Evolutionary conservation across 2,797 vertebrate genomes (phyloP).

Genomic region (Sphenodon punctatus): DNA sequence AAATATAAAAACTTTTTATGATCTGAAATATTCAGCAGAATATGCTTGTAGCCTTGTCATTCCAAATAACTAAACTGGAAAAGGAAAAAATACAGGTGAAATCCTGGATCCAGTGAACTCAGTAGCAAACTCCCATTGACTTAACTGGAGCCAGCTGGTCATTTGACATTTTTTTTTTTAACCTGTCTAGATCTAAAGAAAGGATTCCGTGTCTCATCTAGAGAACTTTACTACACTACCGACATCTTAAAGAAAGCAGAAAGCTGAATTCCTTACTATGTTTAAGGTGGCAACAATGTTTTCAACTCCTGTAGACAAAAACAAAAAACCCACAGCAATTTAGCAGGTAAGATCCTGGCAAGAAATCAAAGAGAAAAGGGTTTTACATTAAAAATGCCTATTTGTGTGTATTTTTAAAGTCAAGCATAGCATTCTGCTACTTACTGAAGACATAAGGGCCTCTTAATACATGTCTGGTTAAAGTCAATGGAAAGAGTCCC

Average conservation of each 20-base stretch:
- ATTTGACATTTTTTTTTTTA: no score
- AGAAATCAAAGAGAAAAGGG: background rate
- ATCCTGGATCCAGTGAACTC: no score
- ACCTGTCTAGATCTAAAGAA: background rate
- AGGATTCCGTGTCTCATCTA: background rate
- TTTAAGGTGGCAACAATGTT: background rate
- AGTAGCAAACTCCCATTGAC: no score
- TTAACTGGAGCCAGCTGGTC: no score
- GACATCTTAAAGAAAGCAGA: background rate
- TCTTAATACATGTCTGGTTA: no score
- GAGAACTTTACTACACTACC: background rate
- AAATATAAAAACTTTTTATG: background rate
- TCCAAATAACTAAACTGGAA: fast-evolving
- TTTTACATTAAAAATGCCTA: background rate
- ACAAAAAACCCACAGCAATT: background rate
- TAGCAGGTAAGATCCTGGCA: background rate
- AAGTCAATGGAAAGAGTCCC: background rate
- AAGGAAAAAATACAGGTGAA: no score
- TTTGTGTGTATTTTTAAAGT: background rate
- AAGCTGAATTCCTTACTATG: background rate
- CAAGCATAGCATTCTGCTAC: no score
- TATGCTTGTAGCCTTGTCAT: background rate
- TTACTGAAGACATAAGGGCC: no score
- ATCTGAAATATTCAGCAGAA: background rate
- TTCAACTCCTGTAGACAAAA: background rate